These are phyloP conservation scores for Ommatoiulus sabulosus DNA, from an alignment of 2,888 invertebrate genomes.

Conservation along the genomic window DNA sequence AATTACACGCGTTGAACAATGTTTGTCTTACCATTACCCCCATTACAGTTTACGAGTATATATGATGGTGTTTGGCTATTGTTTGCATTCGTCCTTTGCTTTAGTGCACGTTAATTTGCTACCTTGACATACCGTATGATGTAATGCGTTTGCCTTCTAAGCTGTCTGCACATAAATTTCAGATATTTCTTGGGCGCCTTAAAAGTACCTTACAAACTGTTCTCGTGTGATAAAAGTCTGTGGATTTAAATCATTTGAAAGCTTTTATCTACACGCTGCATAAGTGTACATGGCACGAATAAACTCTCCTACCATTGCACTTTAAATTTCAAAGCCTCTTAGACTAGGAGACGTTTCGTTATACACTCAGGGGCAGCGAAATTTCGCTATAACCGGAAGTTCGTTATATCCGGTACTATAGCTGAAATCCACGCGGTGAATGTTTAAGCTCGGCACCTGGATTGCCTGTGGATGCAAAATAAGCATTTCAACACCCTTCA, in stretches of 20 bases:
- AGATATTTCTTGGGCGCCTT: background rate
- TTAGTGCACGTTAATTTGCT: background rate
- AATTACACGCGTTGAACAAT: background rate
- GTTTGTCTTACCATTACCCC: background rate
- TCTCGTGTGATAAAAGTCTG: background rate
- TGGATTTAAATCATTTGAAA: slow-evolving; percentile 18
- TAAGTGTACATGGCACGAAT: background rate
- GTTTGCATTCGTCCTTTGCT: background rate
- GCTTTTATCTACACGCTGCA: background rate
- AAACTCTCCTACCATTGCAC: too few relatives aligned
- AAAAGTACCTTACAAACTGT: background rate
- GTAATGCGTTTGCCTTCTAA: background rate
- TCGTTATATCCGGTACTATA: too few relatives aligned
- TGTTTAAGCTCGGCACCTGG: too few relatives aligned
- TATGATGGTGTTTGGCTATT: background rate
- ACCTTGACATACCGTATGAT: background rate
- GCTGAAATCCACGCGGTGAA: too few relatives aligned
- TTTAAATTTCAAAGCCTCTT: too few relatives aligned
- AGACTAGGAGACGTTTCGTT: too few relatives aligned
- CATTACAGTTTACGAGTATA: background rate
- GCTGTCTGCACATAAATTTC: background rate
- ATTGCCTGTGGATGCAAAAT: too few relatives aligned
- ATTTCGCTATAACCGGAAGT: too few relatives aligned
- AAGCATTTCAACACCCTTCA: too few relatives aligned
- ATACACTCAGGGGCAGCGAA: too few relatives aligned